A percentile compares a stretch with the other conserved stretches of the same genome.
phyloP scores from a whole-genome alignment of 2,888 invertebrate genomes.

The Tenthredo scrophulariae region DNA sequence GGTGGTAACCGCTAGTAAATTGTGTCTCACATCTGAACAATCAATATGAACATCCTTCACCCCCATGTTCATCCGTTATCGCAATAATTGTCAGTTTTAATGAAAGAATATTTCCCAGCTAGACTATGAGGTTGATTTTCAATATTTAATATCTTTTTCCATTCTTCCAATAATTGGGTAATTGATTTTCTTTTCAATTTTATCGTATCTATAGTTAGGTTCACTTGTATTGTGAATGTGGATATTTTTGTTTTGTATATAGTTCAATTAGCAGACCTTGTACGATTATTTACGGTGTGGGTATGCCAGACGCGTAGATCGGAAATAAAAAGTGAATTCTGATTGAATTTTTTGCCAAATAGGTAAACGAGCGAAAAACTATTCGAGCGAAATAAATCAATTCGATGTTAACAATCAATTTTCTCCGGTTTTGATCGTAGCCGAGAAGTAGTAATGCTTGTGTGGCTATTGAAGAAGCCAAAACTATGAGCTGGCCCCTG shows the following conservation, averaged over 20 bases:
- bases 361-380: background rate
- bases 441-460: background rate
- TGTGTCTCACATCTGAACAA: conserved; percentile 56
- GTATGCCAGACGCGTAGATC: background rate
- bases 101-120: background rate
- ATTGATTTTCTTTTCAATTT: background rate
- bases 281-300: conserved; percentile 21
- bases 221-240: background rate
- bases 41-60: conserved; percentile 58
- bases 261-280: conserved; percentile 33
- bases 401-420: conserved; percentile 25
- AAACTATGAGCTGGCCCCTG: background rate
- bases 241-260: background rate
- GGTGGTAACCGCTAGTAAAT: conserved; percentile 66
- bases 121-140: background rate
- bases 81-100: background rate
- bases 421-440: background rate
- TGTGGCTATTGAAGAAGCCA: background rate
- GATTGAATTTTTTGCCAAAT: conserved; percentile 5
- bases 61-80: background rate
- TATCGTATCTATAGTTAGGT: background rate
- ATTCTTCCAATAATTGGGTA: background rate
- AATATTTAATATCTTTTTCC: background rate
- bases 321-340: background rate
- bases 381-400: background rate